Percentiles rank a stretch among this genome's conserved stretches.
phyloP scores from a whole-genome alignment of 2,888 invertebrate species.

The Stenurella melanura region DNA sequence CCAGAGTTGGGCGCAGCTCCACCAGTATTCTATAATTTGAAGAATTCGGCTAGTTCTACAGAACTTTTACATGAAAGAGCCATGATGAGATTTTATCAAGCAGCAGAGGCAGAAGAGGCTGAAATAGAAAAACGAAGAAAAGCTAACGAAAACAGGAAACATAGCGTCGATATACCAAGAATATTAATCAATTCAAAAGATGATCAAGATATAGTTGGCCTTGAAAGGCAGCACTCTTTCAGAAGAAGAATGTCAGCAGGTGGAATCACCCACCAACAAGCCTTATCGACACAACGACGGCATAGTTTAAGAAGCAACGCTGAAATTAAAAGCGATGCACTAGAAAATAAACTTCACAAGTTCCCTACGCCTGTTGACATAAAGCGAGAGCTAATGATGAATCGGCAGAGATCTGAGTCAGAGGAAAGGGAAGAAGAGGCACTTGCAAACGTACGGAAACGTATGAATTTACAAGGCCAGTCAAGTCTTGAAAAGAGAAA shows the following conservation, averaged over 20 bases:
- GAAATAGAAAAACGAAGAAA: constrained; percentile 70
- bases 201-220: constrained; percentile 72
- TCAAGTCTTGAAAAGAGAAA: constrained; percentile 62
- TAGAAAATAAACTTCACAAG: constrained; percentile 63
- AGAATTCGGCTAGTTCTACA: constrained; percentile 87
- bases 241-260: constrained; percentile 75
- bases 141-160: constrained; percentile 49
- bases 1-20: constrained; percentile 84
- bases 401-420: constrained; percentile 66
- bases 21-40: constrained; percentile 75
- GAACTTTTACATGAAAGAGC: constrained; percentile 88
- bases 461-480: constrained; percentile 62
- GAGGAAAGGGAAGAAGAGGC: constrained; percentile 70
- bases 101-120: constrained; percentile 84
- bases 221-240: constrained; percentile 74
- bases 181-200: constrained; percentile 76
- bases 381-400: constrained; percentile 62
- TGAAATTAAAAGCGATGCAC: constrained; percentile 63
- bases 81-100: constrained; percentile 88
- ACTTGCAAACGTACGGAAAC: constrained; percentile 66
- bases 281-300: constrained; percentile 68
- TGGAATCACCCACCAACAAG: constrained; percentile 66
- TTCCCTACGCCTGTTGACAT: constrained; percentile 58
- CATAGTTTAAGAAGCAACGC: constrained; percentile 66
- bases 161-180: constrained; percentile 66